These are phyloP conservation scores for Chymomyza procnemis DNA, from an alignment of 2,888 invertebrate genomes.

Conservation along the genomic window DNA sequence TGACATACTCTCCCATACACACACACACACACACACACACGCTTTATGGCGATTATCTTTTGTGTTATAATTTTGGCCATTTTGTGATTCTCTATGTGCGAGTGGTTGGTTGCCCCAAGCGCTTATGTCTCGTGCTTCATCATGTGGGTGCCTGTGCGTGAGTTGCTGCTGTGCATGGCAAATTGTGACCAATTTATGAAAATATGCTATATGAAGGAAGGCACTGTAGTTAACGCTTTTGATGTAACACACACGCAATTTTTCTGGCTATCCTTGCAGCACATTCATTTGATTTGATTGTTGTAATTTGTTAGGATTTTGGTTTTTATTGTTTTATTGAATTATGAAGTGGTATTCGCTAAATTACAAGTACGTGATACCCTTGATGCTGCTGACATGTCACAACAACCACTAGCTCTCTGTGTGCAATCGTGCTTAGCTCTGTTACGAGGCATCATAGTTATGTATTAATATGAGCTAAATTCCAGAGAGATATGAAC, in stretches of 20 bases:
- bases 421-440: background rate
- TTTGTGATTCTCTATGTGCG: conserved; percentile 34
- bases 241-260: background rate
- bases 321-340: conserved; percentile 75
- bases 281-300: conserved; percentile 61
- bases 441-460: conserved; percentile 4
- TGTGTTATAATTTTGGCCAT: conserved; percentile 60
- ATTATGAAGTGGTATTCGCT: conserved; percentile 73
- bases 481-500: conserved; percentile 37
- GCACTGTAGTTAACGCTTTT: background rate
- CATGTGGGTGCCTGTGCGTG: conserved; percentile 19
- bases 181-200: conserved; percentile 70
- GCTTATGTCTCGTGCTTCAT: conserved; percentile 4
- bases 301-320: conserved; percentile 66
- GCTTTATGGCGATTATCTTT: conserved; percentile 54
- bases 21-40: background rate
- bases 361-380: conserved; percentile 70
- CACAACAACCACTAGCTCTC: conserved; percentile 1
- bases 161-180: conserved; percentile 51
- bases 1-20: background rate
- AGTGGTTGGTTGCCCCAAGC: background rate
- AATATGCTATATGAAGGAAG: conserved; percentile 50
- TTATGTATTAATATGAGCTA: conserved; percentile 31
- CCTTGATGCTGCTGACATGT: conserved; percentile 15
- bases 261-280: conserved; percentile 18